Conservation (phyloP, 2,797 vertebrate species). For the Dermochelys coriacea region DNA sequence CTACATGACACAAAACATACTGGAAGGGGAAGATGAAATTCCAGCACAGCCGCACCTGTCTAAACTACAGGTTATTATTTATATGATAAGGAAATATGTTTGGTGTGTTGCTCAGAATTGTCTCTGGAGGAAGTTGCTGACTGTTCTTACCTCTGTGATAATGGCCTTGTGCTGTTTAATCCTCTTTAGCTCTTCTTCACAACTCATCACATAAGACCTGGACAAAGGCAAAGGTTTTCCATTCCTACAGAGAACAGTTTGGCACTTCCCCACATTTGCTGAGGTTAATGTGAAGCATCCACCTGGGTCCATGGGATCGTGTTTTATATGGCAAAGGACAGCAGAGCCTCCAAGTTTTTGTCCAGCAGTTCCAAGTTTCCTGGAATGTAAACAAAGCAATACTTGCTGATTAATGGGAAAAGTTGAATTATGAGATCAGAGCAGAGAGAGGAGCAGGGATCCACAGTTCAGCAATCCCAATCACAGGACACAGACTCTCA, state of each 20-base stretch:
- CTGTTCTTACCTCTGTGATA: conserved; percentile 90
- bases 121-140: background rate
- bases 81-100: background rate
- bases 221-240: conserved; percentile 93
- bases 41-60: background rate
- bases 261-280: conserved; percentile 94
- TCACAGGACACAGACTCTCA: background rate
- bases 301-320: conserved; percentile 91
- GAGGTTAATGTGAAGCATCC: conserved; percentile 95
- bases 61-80: background rate
- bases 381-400: conserved; percentile 69
- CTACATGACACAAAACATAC: background rate
- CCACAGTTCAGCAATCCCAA: background rate
- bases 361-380: conserved; percentile 97
- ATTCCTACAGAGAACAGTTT: conserved; percentile 92
- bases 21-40: background rate
- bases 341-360: conserved; percentile 97
- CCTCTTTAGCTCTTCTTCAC: conserved; percentile 92
- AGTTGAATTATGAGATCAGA: background rate
- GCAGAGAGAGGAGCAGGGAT: background rate
- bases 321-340: conserved; percentile 95
- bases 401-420: conserved; percentile 23
- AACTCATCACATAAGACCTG: conserved; percentile 88
- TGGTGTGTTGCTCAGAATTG: background rate
- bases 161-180: conserved; percentile 95